phyloP scores from a whole-genome alignment of 2,113 vertebrate species.

The Lonchura striata region DNA sequence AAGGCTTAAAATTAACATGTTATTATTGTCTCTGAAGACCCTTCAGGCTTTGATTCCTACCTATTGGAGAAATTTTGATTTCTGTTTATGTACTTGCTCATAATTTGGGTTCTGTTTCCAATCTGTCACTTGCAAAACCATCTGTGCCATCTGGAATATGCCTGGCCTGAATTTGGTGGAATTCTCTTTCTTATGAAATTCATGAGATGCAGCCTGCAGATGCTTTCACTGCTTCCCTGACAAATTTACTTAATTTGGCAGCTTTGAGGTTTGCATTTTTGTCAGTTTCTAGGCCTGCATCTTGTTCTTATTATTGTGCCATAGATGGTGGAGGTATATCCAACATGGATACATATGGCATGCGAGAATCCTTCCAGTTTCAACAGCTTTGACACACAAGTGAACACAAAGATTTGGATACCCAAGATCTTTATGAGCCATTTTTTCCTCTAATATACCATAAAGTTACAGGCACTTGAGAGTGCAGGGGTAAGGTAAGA shows the following conservation, averaged over 20 bases:
- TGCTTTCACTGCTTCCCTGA: constrained; percentile 29
- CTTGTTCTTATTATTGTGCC: background rate
- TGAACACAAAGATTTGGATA: background rate
- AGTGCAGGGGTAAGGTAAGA: background rate
- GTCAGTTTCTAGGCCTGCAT: background rate
- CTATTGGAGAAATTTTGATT: constrained; percentile 59
- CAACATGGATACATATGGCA: background rate
- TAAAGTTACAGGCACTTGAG: background rate
- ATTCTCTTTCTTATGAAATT: constrained; percentile 59
- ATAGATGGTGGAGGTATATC: background rate
- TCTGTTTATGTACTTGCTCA: constrained; percentile 63
- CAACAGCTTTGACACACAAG: background rate
- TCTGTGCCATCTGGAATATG: constrained; percentile 63
- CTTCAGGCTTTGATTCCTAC: constrained; percentile 48
- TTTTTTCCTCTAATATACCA: background rate
- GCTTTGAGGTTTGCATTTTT: constrained; percentile 31
- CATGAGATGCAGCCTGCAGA: constrained; percentile 36
- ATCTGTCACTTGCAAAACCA: constrained; percentile 68
- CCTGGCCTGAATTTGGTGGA: constrained; percentile 56
- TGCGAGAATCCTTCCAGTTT: background rate
- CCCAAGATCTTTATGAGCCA: background rate
- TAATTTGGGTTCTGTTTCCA: constrained; percentile 71
- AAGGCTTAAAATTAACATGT: constrained; percentile 37
- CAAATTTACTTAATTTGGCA: constrained; percentile 42
- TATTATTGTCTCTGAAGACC: constrained; percentile 50